phyloP scores from a whole-genome alignment of 2,888 invertebrate genomes.

The Xanthia icteritia region DNA sequence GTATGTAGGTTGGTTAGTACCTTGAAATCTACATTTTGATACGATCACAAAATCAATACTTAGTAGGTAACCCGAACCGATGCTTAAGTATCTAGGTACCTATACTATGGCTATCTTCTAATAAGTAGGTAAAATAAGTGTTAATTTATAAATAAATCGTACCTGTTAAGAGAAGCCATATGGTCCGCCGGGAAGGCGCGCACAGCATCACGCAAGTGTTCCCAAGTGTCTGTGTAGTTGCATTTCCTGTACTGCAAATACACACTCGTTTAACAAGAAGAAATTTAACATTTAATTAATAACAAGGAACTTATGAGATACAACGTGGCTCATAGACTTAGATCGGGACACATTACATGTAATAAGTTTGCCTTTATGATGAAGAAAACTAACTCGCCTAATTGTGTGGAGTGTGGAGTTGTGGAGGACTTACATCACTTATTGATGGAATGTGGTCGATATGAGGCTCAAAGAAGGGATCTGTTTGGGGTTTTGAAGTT shows the following conservation, averaged over 20 bases:
- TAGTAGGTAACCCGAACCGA: neutral
- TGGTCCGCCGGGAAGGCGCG: conserved; percentile 81
- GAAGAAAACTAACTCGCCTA: no score
- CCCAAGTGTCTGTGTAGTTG: conserved; percentile 80
- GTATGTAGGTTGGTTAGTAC: neutral
- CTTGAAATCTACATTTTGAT: conserved; percentile 2
- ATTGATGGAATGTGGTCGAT: no score
- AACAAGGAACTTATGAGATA: neutral
- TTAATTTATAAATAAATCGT: neutral
- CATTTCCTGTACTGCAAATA: conserved; percentile 75
- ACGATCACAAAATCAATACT: neutral
- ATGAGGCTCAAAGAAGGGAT: no score
- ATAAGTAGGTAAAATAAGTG: neutral
- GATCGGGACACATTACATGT: no score
- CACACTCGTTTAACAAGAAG: neutral
- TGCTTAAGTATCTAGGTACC: no score
- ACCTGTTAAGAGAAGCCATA: conserved; percentile 82
- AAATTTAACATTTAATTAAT: neutral
- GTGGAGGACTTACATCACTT: no score
- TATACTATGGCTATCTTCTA: neutral
- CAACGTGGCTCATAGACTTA: neutral
- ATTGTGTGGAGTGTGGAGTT: no score
- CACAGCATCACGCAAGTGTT: conserved; percentile 76
- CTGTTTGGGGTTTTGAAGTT: no score
- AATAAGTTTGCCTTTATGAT: no score